Evolutionary conservation across 2,797 vertebrate species (phyloP).

Genomic region (Gobio occitaniae): DNA sequence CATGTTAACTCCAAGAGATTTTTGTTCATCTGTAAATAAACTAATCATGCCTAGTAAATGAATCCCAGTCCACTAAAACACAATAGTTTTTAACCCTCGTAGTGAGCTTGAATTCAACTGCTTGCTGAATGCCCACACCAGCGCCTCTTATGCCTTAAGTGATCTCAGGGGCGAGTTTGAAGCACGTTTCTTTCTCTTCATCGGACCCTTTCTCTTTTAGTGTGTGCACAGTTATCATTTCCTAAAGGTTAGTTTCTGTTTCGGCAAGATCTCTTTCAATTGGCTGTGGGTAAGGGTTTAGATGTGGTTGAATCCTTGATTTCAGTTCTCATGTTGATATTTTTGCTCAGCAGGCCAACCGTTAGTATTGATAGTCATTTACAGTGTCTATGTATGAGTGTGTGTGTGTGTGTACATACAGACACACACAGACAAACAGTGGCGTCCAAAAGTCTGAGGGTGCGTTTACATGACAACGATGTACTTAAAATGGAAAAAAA

Average conservation of each 20-base stretch:
- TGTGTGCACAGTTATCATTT: slow-evolving; percentile 26
- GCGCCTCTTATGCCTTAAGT: slow-evolving; percentile 70
- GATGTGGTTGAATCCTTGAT: slow-evolving; percentile 6
- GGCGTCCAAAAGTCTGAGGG: not conserved
- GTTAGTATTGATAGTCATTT: not conserved
- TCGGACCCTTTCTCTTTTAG: slow-evolving; percentile 66
- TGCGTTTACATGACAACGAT: not conserved
- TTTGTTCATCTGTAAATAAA: slow-evolving; percentile 85
- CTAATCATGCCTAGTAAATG: slow-evolving; percentile 92
- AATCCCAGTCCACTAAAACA: slow-evolving; percentile 83
- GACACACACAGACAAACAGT: not conserved
- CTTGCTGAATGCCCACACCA: slow-evolving; percentile 84
- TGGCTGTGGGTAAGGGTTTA: not conserved
- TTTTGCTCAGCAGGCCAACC: not conserved
- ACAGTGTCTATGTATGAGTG: not conserved
- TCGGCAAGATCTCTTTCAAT: not conserved
- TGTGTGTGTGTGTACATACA: not conserved
- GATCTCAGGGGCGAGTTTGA: slow-evolving; percentile 67
- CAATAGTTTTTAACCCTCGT: slow-evolving; percentile 81
- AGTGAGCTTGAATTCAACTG: slow-evolving; percentile 85
- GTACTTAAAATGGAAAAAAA: not conserved
- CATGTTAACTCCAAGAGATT: slow-evolving; percentile 74
- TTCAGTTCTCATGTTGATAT: not conserved
- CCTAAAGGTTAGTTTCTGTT: slow-evolving; percentile 26
- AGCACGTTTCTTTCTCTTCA: slow-evolving; percentile 60